Conservation (phyloP, 2,888 invertebrate genomes). For the Seira musarum region DNA sequence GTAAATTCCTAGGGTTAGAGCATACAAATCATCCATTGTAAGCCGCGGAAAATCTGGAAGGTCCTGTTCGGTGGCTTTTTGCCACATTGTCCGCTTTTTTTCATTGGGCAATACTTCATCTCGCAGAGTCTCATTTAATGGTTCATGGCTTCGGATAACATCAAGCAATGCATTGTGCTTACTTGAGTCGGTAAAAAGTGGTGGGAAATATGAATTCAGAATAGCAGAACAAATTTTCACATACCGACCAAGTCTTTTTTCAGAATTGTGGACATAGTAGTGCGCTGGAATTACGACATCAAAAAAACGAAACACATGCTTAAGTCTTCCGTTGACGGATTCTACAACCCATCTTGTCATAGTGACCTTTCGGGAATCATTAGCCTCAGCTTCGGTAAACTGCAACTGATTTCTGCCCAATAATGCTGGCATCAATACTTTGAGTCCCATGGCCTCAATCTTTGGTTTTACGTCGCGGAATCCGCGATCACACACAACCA, state of each 20-base stretch:
- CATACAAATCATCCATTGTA: background rate
- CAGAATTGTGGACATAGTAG: slow-evolving; percentile 14
- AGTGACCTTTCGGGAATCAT: slow-evolving; percentile 41
- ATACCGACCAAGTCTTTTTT: background rate
- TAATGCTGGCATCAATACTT: no score
- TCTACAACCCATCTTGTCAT: slow-evolving; percentile 51
- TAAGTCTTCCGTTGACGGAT: slow-evolving; percentile 49
- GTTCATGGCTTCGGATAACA: background rate
- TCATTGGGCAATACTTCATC: background rate
- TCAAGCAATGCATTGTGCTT: background rate
- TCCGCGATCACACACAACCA: slow-evolving; percentile 42
- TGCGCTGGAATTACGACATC: slow-evolving; percentile 1
- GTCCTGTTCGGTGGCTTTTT: background rate
- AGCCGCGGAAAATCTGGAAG: slow-evolving; percentile 36
- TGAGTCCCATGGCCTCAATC: background rate
- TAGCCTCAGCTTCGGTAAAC: slow-evolving; percentile 39
- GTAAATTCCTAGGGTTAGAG: slow-evolving; percentile 24
- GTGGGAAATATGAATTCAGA: slow-evolving; percentile 12
- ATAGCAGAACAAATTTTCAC: slow-evolving; percentile 39
- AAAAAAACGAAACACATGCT: slow-evolving; percentile 49
- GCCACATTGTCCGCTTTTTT: background rate
- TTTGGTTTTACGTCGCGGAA: slow-evolving; percentile 23
- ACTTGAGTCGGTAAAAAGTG: background rate
- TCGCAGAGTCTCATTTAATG: background rate
- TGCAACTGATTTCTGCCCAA: background rate